Conservation (phyloP, 2,888 invertebrate species). For the Caenorhabditis sp. region DNA sequence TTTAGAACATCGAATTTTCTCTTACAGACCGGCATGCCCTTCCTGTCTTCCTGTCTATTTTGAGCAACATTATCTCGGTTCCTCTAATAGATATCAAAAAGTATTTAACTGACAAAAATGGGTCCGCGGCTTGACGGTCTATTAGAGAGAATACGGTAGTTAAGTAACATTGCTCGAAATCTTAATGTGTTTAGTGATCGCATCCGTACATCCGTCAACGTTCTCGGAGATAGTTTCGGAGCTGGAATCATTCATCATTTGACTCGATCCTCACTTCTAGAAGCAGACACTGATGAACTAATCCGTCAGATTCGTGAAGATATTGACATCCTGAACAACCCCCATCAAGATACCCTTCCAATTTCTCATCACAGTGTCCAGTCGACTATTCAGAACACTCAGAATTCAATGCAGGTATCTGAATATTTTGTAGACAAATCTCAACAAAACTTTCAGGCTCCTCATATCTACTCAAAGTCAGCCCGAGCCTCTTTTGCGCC, state of each 20-base stretch:
- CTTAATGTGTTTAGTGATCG: slow-evolving; percentile 73
- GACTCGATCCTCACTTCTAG: slow-evolving; percentile 75
- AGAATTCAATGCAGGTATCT: slow-evolving; percentile 34
- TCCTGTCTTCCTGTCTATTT: too few relatives aligned
- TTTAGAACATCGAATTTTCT: too few relatives aligned
- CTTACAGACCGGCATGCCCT: too few relatives aligned
- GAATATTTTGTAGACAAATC: neutral
- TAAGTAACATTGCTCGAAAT: neutral
- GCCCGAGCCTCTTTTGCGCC: slow-evolving; percentile 67
- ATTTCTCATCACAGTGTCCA: slow-evolving; percentile 57
- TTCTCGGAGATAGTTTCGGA: slow-evolving; percentile 82
- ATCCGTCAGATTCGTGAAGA: slow-evolving; percentile 80
- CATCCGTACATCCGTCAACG: slow-evolving; percentile 82
- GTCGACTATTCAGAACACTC: slow-evolving; percentile 55
- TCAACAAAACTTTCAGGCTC: slow-evolving; percentile 7
- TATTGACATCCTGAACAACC: slow-evolving; percentile 71
- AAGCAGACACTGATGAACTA: slow-evolving; percentile 82
- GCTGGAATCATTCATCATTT: slow-evolving; percentile 83
- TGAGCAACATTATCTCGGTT: too few relatives aligned
- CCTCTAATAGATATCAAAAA: too few relatives aligned
- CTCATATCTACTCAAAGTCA: slow-evolving; percentile 53
- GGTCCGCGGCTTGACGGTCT: too few relatives aligned
- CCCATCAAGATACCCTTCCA: slow-evolving; percentile 54
- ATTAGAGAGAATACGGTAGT: too few relatives aligned
- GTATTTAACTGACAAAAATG: too few relatives aligned